Percentiles rank a stretch among this genome's conserved stretches.
phyloP scores from a whole-genome alignment of 2,113 vertebrate genomes.

The Patagioenas fasciata region DNA sequence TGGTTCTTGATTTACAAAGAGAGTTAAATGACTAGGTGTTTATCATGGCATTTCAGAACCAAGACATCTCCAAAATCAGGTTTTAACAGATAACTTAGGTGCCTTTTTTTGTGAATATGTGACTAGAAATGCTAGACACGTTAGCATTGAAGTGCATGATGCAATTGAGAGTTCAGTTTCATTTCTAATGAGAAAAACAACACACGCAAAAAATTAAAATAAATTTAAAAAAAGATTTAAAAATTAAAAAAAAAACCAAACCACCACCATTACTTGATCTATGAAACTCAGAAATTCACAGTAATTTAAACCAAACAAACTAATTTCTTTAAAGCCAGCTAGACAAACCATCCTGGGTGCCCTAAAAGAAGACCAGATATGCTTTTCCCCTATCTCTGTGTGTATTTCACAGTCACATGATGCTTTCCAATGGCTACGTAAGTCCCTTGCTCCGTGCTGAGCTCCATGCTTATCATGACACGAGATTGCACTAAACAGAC shows the following conservation, averaged over 20 bases:
- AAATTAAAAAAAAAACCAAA: too few species aligned
- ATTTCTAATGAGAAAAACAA: background rate
- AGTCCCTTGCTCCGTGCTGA: fast-evolving
- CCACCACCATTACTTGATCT: background rate
- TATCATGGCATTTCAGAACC: background rate
- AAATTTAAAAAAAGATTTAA: too few species aligned
- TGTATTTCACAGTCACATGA: background rate
- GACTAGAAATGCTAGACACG: background rate
- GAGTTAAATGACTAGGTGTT: background rate
- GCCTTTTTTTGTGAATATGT: background rate
- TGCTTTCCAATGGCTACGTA: background rate
- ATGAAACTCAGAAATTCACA: background rate
- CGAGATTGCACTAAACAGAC: fast-evolving
- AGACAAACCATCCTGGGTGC: background rate
- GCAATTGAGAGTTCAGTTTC: background rate
- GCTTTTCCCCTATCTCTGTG: background rate
- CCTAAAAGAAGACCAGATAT: background rate
- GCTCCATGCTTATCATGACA: fast-evolving
- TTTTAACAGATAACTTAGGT: background rate
- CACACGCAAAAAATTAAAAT: too few species aligned
- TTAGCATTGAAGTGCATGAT: background rate
- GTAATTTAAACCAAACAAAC: background rate
- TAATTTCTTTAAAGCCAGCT: background rate
- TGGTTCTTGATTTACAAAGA: background rate
- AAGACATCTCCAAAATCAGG: background rate